Percentiles rank a stretch among this genome's conserved stretches.
phyloP scores from a whole-genome alignment of 2,113 vertebrate species.

The Brachirus orientalis region DNA sequence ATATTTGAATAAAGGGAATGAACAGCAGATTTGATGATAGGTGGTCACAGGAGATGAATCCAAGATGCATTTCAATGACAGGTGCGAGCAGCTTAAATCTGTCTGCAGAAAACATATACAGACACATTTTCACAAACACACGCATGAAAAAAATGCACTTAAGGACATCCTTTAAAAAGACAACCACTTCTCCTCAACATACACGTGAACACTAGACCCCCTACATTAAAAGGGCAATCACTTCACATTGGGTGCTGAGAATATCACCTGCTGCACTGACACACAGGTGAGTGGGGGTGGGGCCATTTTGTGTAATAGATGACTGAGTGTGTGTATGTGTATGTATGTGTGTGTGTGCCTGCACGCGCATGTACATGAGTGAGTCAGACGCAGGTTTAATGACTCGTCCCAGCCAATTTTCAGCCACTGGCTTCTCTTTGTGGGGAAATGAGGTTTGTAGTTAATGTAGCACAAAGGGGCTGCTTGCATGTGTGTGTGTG shows the following conservation, averaged over 20 bases:
- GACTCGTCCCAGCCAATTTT: conserved; percentile 77
- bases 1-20: no score
- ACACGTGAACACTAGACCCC: not conserved
- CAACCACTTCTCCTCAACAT: not conserved
- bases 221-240: conserved; percentile 52
- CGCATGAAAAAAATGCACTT: conserved; percentile 16
- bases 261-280: conserved; percentile 56
- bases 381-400: conserved; percentile 74
- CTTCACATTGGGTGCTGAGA: conserved; percentile 43
- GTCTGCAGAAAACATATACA: not conserved
- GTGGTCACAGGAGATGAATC: no score
- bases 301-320: conserved; percentile 42
- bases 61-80: no score
- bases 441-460: conserved; percentile 77
- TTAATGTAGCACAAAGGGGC: conserved; percentile 78
- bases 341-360: conserved; percentile 12
- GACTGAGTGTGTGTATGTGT: conserved; percentile 14
- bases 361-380: conserved; percentile 23
- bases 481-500: conserved; percentile 48
- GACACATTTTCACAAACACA: conserved; percentile 15
- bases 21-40: no score
- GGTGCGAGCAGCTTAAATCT: not conserved
- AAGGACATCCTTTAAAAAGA: conserved; percentile 15
- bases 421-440: conserved; percentile 75
- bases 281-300: conserved; percentile 41